A percentile compares a stretch with the other conserved stretches of the same genome.
phyloP scores from a whole-genome alignment of 2,888 invertebrate genomes.

The Resseliella maxima region DNA sequence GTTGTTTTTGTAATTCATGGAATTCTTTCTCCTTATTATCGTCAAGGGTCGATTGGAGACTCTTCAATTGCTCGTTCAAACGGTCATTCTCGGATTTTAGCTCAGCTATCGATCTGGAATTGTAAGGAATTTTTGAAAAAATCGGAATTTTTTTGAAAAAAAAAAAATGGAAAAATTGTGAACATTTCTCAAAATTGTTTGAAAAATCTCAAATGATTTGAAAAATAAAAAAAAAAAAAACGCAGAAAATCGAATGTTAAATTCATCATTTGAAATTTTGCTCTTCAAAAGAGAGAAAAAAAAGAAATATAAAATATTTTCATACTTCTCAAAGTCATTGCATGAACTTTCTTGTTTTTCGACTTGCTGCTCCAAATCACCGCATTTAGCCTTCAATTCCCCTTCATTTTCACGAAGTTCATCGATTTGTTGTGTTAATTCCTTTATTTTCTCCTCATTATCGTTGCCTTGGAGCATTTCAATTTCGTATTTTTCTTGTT shows the following conservation, averaged over 20 bases:
- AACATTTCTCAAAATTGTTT: neutral
- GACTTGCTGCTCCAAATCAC: neutral
- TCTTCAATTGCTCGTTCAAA: constrained; percentile 57
- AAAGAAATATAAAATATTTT: neutral
- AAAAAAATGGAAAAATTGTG: neutral
- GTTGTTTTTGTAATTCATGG: constrained; percentile 49
- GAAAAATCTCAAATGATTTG: no score
- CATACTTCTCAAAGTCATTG: neutral
- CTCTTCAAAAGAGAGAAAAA: no score
- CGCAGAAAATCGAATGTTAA: no score
- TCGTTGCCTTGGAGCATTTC: neutral
- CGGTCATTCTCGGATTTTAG: constrained; percentile 60
- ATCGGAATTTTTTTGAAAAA: neutral
- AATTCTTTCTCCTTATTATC: constrained; percentile 6
- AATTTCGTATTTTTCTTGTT: neutral
- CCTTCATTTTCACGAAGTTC: neutral
- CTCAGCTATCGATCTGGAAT: constrained; percentile 61
- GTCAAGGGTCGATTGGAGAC: constrained; percentile 49
- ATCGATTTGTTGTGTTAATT: neutral
- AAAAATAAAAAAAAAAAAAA: no score
- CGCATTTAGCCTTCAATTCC: constrained; percentile 59
- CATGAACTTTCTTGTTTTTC: neutral
- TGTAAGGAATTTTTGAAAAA: neutral
- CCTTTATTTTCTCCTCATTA: neutral
- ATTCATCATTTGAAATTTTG: no score